Conservation (phyloP, 2,888 invertebrate genomes). For the Apotomis capreana region DNA sequence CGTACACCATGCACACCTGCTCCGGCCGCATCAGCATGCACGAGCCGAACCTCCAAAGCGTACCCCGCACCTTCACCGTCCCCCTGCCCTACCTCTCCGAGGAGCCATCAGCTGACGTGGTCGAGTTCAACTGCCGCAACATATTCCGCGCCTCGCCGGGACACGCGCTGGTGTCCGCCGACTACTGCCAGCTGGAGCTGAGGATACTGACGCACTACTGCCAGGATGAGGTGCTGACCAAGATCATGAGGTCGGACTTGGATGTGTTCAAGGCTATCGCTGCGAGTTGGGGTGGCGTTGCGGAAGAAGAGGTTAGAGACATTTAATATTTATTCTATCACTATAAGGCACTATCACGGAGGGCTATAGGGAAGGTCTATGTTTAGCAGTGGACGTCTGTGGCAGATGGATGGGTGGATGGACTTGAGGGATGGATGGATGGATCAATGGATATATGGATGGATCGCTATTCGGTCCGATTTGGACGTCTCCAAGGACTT, state of each 20-base stretch:
- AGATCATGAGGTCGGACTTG: constrained; percentile 85
- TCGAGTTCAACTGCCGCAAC: constrained; percentile 86
- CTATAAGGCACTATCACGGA: neutral
- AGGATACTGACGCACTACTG: constrained; percentile 96
- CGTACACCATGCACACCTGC: constrained; percentile 86
- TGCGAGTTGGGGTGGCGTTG: constrained; percentile 90
- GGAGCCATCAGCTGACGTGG: constrained; percentile 56
- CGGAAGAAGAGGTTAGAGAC: constrained; percentile 82
- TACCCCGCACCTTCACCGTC: constrained; percentile 92
- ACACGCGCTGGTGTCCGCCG: constrained; percentile 91
- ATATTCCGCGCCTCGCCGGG: constrained; percentile 86
- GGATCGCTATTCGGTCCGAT: too few species aligned
- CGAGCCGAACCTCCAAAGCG: constrained; percentile 96
- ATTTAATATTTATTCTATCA: neutral
- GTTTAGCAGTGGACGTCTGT: too few species aligned
- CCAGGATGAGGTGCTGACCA: constrained; percentile 87
- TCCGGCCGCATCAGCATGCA: constrained; percentile 95
- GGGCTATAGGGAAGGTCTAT: too few species aligned
- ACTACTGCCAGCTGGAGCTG: constrained; percentile 98
- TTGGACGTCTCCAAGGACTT: too few species aligned
- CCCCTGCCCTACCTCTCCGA: constrained; percentile 62
- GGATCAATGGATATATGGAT: too few species aligned
- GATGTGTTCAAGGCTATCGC: constrained; percentile 95
- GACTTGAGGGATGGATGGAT: too few species aligned
- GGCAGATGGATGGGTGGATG: too few species aligned